Evolutionary conservation across 1,140 invertebrate species (phyloP), one percentile per base, ranked within the genome.

Genomic region (Caenorhabditis inopinata): DNA sequence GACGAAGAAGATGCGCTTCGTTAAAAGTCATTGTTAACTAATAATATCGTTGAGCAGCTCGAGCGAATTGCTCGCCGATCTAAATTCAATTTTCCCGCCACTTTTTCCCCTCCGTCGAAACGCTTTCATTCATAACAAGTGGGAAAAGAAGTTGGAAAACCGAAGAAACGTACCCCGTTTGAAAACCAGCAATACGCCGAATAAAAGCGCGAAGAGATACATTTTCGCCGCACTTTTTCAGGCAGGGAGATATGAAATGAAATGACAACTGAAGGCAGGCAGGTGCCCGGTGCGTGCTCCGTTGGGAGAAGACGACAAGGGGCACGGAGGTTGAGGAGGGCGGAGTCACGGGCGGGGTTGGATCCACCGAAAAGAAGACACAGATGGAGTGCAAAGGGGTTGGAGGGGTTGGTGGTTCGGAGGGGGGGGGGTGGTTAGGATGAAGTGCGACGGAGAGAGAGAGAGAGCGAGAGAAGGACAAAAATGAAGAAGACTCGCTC

Each of bases 181-280:
- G 38, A 68, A 68, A 38, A 68, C 58, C 23, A 42, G 38, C 58
- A 68, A 68, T 68, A 68, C 58, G 6, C 58, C 58, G 21, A 29
- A 68, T 38, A 68, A 32, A 68, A 68, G 58, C 38, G 58, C 58
- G 58, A 68, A 68, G 35, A 68, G 58, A 68, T 68, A 68, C 58
- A 68, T 68, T 68, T 42, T 23, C 9, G 58, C 35, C 38, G 38
- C 58, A 68, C 38, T 68, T 42, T 23, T 14, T 42, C 38, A 7
- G 5, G 38, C 5, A 25, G 49, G 53, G 11, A 29, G 27, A 32
- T 32, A 58, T 29, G 9, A 32, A 3, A 23, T 21, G 12, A 32
- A 58, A 58, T 14, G 38, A 42, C 38, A 32, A 58, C 45, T 29
- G 29, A 42, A 75, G 74, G 74, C 14, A 49, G 74, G 45, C n/a